Percentiles rank a stretch among this genome's conserved stretches.
Conservation (phyloP, 2,113 vertebrate genomes). For the Plestiodon gilberti region DNA sequence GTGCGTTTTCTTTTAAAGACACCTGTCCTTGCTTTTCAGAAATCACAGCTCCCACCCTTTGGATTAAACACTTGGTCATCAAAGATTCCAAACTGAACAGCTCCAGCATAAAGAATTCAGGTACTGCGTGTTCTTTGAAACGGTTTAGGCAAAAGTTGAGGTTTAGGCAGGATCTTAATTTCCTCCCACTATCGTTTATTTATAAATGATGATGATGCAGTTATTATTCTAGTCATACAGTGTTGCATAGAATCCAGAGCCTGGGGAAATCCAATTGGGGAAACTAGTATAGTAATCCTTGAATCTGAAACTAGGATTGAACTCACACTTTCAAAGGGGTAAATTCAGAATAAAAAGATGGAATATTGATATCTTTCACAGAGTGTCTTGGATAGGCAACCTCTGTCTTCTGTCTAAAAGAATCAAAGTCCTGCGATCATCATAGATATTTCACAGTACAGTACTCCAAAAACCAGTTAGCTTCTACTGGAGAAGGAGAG, state of each 20-base stretch:
- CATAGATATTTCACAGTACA: background rate
- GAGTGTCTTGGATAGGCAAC: background rate
- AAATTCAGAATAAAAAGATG: background rate
- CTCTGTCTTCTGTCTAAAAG: background rate
- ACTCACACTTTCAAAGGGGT: background rate
- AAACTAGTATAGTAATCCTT: background rate
- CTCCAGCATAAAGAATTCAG: conserved; percentile 87
- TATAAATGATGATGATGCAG: background rate
- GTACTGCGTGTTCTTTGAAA: conserved; percentile 65
- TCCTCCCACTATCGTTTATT: background rate
- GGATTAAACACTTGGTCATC: conserved; percentile 93
- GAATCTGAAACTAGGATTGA: background rate
- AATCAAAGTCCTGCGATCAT: background rate
- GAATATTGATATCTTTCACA: background rate
- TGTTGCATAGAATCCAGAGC: background rate
- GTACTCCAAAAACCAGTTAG: background rate
- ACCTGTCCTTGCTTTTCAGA: conserved; percentile 77
- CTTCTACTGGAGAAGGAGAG: background rate
- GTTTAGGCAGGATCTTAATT: background rate
- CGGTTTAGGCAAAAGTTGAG: background rate
- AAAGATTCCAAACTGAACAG: conserved; percentile 92
- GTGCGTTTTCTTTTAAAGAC: conserved; percentile 24
- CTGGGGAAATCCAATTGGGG: background rate
- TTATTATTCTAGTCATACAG: background rate
- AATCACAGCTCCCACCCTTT: conserved; percentile 95